phyloP scores from a whole-genome alignment of 1,140 invertebrate genomes.

The Aporrectodea caliginosa region DNA sequence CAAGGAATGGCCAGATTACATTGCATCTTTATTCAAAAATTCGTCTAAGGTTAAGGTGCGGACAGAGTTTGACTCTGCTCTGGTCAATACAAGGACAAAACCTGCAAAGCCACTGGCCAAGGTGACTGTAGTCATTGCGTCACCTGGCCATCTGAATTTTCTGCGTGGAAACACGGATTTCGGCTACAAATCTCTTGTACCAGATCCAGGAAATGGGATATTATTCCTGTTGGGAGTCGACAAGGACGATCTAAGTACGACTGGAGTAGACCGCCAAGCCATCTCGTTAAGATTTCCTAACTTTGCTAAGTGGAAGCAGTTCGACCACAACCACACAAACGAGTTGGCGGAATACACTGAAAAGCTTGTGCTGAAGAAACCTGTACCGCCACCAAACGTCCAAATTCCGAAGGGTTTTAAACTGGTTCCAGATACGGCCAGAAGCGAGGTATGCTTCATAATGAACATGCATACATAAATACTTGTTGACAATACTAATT shows the following conservation, averaged over 20 bases:
- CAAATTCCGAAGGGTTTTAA: neutral
- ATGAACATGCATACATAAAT: too few species aligned
- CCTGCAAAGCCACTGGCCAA: neutral
- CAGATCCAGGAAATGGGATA: neutral
- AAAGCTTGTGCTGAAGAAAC: neutral
- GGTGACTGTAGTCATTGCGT: conserved; percentile 13
- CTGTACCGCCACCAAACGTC: neutral
- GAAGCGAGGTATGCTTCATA: neutral
- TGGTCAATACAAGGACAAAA: neutral
- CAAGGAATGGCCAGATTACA: conserved; percentile 6
- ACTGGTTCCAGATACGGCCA: neutral
- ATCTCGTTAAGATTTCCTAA: neutral
- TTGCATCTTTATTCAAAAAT: neutral
- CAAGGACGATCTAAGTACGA: neutral
- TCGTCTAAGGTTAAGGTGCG: neutral
- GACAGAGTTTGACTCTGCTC: neutral
- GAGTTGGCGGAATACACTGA: neutral
- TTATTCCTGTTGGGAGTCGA: neutral
- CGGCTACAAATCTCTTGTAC: neutral
- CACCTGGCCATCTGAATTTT: neutral
- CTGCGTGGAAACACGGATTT: neutral
- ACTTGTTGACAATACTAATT: too few species aligned
- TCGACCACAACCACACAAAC: neutral
- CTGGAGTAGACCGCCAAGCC: neutral
- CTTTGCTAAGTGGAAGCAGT: neutral